These are phyloP conservation scores for Drosophila mojavensis DNA, from an alignment of 1,140 invertebrate species.

Conservation along the genomic window DNA sequence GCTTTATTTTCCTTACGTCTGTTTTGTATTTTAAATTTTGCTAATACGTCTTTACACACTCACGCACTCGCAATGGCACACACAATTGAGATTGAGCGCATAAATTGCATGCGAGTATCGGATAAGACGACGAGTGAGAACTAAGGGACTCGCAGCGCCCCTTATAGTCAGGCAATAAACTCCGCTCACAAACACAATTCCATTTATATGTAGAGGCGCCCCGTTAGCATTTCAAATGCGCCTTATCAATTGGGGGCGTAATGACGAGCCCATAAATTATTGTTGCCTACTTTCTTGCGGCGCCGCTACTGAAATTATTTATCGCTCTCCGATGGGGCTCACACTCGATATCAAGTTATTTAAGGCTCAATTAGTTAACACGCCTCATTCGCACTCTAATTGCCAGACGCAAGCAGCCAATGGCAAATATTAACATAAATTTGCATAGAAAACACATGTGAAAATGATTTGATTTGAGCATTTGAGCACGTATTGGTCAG, in stretches of 20 bases:
- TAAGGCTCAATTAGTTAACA: slow-evolving; percentile 41
- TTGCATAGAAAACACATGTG: slow-evolving; percentile 32
- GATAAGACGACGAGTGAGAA: too few species aligned
- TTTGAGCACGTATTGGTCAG: slow-evolving; percentile 39
- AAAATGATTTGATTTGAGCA: not conserved
- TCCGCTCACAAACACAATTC: slow-evolving; percentile 33
- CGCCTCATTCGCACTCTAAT: slow-evolving; percentile 19
- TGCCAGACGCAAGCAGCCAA: slow-evolving; percentile 23
- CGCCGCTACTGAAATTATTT: slow-evolving; percentile 37
- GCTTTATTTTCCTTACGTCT: slow-evolving; percentile 12
- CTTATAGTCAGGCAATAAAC: slow-evolving; percentile 52
- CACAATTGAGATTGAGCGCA: slow-evolving; percentile 43
- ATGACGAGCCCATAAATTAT: slow-evolving; percentile 57
- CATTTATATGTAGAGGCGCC: slow-evolving; percentile 68
- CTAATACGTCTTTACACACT: slow-evolving; percentile 60
- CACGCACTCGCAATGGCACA: slow-evolving; percentile 21
- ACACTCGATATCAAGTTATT: slow-evolving; percentile 1
- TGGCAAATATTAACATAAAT: slow-evolving; percentile 10
- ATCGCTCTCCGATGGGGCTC: slow-evolving; percentile 15
- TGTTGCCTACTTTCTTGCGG: slow-evolving; percentile 60
- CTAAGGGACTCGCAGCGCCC: too few species aligned
- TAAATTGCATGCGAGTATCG: slow-evolving; percentile 56
- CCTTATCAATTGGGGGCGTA: slow-evolving; percentile 49
- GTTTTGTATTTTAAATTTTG: slow-evolving; percentile 66
- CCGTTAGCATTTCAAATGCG: slow-evolving; percentile 72